phyloP scores from a whole-genome alignment of 2,888 invertebrate genomes.

The Cryptophagus acutangulus region DNA sequence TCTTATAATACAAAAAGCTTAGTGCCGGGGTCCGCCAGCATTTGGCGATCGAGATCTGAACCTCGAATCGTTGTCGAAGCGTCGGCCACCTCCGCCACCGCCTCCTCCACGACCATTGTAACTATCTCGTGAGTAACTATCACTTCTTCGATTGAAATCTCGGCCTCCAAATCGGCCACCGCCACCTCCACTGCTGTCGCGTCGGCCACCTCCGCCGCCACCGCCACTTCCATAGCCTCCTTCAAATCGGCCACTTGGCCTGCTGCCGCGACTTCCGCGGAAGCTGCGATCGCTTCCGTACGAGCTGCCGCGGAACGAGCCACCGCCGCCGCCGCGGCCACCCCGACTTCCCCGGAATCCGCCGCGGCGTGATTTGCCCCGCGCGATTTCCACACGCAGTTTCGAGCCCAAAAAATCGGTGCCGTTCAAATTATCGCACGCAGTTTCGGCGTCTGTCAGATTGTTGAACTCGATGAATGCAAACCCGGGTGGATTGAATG shows the following conservation, averaged over 20 bases:
- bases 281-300: constrained; percentile 42
- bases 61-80: constrained; percentile 29
- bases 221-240: constrained; percentile 31
- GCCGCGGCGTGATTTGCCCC: constrained; percentile 67
- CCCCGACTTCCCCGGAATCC: constrained; percentile 57
- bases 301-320: constrained; percentile 38
- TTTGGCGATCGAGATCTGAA: constrained; percentile 37
- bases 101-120: constrained; percentile 33
- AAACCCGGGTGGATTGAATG: constrained; percentile 91
- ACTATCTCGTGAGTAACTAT: constrained; percentile 28
- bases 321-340: constrained; percentile 50
- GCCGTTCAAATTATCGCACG: constrained; percentile 84
- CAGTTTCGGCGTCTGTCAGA: constrained; percentile 83
- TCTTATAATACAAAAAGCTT: too few relatives aligned
- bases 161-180: constrained; percentile 29
- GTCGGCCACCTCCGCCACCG: constrained; percentile 31
- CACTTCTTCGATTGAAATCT: constrained; percentile 33
- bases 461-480: constrained; percentile 91
- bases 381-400: constrained; percentile 81
- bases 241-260: constrained; percentile 26
- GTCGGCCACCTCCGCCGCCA: constrained; percentile 24
- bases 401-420: constrained; percentile 83
- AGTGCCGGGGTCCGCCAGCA: constrained; percentile 28
- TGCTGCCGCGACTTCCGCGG: constrained; percentile 40
- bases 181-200: constrained; percentile 46